Percentiles rank a stretch among this genome's conserved stretches.
These are phyloP conservation scores for Lycophotia porphyrea DNA, from an alignment of 2,888 invertebrate genomes.

Conservation along the genomic window DNA sequence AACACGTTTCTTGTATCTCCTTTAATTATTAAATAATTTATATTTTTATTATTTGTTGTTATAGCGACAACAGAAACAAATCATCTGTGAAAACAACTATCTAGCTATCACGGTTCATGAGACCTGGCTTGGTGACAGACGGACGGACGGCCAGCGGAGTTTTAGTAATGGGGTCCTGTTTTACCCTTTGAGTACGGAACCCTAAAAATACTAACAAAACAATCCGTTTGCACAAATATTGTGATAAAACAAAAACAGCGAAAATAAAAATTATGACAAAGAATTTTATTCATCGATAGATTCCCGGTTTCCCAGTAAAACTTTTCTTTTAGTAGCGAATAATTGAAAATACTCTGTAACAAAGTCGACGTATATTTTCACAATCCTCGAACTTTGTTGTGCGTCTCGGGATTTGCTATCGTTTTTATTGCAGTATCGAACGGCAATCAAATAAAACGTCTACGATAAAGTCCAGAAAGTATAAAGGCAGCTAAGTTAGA, in stretches of 20 bases:
- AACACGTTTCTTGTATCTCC: too few relatives aligned
- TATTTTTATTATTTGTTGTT: too few relatives aligned
- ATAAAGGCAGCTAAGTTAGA: slow-evolving; percentile 60
- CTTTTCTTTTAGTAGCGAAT: slow-evolving; percentile 41
- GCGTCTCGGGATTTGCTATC: slow-evolving; percentile 59
- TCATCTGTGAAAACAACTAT: too few relatives aligned
- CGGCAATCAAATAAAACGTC: slow-evolving; percentile 61
- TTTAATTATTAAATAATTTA: too few relatives aligned
- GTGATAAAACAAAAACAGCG: background rate
- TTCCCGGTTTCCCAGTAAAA: slow-evolving; percentile 30
- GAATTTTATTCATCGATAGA: slow-evolving; percentile 20
- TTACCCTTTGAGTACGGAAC: too few relatives aligned
- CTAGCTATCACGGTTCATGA: too few relatives aligned
- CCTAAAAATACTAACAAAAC: background rate
- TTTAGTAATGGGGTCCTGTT: too few relatives aligned
- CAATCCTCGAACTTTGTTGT: slow-evolving; percentile 59
- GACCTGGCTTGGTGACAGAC: too few relatives aligned
- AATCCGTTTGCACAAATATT: background rate
- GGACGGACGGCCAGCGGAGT: too few relatives aligned
- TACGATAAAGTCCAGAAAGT: slow-evolving; percentile 55
- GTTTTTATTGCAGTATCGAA: slow-evolving; percentile 60
- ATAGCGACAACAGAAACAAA: too few relatives aligned
- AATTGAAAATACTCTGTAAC: slow-evolving; percentile 61
- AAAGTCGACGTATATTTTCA: slow-evolving; percentile 52
- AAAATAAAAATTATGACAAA: slow-evolving; percentile 13